A percentile compares a stretch with the other conserved stretches of the same genome.
Evolutionary conservation across 2,888 invertebrate species (phyloP).

Genomic region (Cephus nigrinus): DNA sequence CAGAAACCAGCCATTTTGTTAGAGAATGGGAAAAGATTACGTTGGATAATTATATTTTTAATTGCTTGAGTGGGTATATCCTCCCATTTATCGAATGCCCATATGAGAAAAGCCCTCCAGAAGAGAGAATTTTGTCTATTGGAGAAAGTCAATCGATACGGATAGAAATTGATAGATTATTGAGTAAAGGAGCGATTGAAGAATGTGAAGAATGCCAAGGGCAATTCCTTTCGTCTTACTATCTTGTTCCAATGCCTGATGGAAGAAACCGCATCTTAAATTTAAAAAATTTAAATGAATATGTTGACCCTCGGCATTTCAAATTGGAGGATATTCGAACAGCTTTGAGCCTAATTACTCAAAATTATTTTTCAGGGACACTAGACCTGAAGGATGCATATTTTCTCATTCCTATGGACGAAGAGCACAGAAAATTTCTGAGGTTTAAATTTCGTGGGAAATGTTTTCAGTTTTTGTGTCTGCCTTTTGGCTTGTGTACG

Average conservation of each 20-base stretch:
- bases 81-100: slow-evolving; percentile 18
- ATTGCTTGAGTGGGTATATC: slow-evolving; percentile 19
- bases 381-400: slow-evolving; percentile 34
- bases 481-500: slow-evolving; percentile 31
- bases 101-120: not conserved
- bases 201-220: slow-evolving; percentile 8
- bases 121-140: slow-evolving; percentile 7
- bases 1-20: slow-evolving; percentile 9
- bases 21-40: slow-evolving; percentile 22
- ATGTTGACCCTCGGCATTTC: slow-evolving; percentile 25
- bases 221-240: slow-evolving; percentile 21
- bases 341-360: slow-evolving; percentile 15
- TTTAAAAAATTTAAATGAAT: slow-evolving; percentile 30
- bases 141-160: not conserved
- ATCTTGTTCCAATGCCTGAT: slow-evolving; percentile 23
- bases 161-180: slow-evolving; percentile 14
- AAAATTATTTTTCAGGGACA: slow-evolving; percentile 21
- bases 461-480: slow-evolving; percentile 29
- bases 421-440: slow-evolving; percentile 23
- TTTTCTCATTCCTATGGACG: slow-evolving; percentile 22
- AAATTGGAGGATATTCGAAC: slow-evolving; percentile 32
- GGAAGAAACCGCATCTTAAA: slow-evolving; percentile 29
- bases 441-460: slow-evolving; percentile 28
- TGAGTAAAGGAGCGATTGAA: slow-evolving; percentile 18
- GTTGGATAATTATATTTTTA: slow-evolving; percentile 11